Evolutionary conservation across 1,140 invertebrate genomes (phyloP).

Genomic region (Danaus plexippus): DNA sequence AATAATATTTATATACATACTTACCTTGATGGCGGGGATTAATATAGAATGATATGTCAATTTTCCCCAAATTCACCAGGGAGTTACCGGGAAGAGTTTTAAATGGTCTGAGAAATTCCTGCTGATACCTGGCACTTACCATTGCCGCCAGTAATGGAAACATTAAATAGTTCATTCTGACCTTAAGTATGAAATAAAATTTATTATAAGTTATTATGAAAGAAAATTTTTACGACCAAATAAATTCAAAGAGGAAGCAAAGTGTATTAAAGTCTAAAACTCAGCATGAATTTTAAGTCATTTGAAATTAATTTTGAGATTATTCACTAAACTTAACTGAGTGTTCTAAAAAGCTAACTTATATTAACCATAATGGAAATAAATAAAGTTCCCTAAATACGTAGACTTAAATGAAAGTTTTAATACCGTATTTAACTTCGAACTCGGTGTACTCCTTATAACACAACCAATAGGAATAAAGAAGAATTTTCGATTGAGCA

Average conservation of each 20-base stretch:
- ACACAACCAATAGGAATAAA: slow-evolving; percentile 31
- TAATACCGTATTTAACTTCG: slow-evolving; percentile 11
- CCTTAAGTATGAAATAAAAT: too few relatives aligned
- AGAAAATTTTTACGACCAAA: too few relatives aligned
- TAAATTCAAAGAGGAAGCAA: too few relatives aligned
- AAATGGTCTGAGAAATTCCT: slow-evolving; percentile 18
- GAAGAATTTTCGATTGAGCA: slow-evolving; percentile 37
- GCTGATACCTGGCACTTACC: slow-evolving; percentile 17
- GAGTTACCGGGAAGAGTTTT: slow-evolving; percentile 40
- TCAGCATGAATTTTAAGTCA: background rate
- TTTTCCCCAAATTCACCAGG: slow-evolving; percentile 56
- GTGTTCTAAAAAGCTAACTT: slow-evolving; percentile 5
- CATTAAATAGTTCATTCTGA: too few relatives aligned
- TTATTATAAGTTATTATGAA: too few relatives aligned
- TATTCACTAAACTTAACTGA: slow-evolving; percentile 8
- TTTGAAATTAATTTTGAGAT: slow-evolving; percentile 9
- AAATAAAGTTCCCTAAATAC: slow-evolving; percentile 7
- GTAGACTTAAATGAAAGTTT: slow-evolving; percentile 11
- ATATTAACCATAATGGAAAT: slow-evolving; percentile 3
- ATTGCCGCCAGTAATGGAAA: background rate
- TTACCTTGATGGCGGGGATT: slow-evolving; percentile 40
- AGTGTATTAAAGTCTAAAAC: background rate
- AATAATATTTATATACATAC: background rate
- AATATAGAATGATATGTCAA: slow-evolving; percentile 54
- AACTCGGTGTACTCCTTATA: slow-evolving; percentile 7